Evolutionary conservation across 2,113 vertebrate species (phyloP).

Genomic region (Clupea harengus): DNA sequence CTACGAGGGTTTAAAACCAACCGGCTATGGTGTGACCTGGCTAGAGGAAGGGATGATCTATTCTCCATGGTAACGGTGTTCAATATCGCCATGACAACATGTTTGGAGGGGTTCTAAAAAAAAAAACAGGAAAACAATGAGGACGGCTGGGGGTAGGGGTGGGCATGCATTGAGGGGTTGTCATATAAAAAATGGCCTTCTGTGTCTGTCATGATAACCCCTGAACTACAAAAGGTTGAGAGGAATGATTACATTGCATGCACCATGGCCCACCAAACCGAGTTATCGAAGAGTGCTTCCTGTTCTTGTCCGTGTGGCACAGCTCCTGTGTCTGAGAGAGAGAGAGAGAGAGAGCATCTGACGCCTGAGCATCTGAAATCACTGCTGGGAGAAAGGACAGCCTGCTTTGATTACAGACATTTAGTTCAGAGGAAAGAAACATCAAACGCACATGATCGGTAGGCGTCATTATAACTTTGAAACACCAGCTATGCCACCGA

Average conservation of each 20-base stretch:
- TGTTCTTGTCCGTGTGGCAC: neutral
- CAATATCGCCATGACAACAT: conserved; percentile 75
- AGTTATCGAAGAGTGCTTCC: neutral
- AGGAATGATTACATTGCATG: neutral
- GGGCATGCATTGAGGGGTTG: conserved; percentile 38
- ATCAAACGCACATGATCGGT: neutral
- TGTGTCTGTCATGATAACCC: conserved; percentile 28
- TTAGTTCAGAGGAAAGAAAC: neutral
- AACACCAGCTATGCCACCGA: neutral
- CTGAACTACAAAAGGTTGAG: neutral
- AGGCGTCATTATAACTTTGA: neutral
- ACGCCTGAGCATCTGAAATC: neutral
- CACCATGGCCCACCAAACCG: neutral
- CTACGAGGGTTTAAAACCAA: conserved; percentile 31
- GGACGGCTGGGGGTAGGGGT: conserved; percentile 51
- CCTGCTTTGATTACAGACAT: neutral
- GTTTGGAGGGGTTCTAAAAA: conserved; percentile 54
- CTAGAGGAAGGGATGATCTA: conserved; percentile 54
- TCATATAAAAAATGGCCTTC: neutral
- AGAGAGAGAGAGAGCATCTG: neutral
- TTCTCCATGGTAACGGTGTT: conserved; percentile 76
- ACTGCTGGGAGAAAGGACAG: conserved; percentile 19
- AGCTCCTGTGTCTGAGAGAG: conserved; percentile 6
- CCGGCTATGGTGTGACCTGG: conserved; percentile 50
- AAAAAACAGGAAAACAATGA: conserved; percentile 47